Evolutionary conservation across 2,113 vertebrate genomes (phyloP), one percentile per base, ranked within the genome.

Genomic region (Protobothrops mucrosquamatus): DNA sequence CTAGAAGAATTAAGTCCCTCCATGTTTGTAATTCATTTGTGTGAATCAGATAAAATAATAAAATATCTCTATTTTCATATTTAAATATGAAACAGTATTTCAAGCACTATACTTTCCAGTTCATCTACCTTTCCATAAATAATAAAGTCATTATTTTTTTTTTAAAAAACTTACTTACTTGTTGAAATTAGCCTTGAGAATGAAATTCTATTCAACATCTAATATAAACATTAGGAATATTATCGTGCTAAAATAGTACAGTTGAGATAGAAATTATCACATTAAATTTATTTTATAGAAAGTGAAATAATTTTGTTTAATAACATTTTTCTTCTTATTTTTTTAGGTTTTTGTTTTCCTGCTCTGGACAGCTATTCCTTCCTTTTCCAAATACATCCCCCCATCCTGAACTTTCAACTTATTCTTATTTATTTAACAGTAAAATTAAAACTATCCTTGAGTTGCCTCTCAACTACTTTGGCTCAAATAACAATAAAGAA

Each of bases 311-410:
- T 94, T 94, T 90, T 89, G 56, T 90, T 94, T 56, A 95, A 89
- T 93, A 94, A 92, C n/a, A 92, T 93, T 91, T 93, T 93, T 92
- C 23, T 94, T 94, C 8, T 95, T 92, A 94, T 91, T 94, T 96
- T 96, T 95, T 96, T 96, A 94, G 88, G 91, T 94, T 95, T 93
- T 94, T 96, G 88, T 96, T 97, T 95, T 95, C 91, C 93, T 96
- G 69, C 91, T 95, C 93, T 93, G 94, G 95, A 94, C 95, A 92
- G 94, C 91, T 95, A 22, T 91, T 95, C 87, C 91, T 91, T 88
- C 94, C 24, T 89, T 93, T 92, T 69, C n/a, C 43, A 64, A 61
- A 29, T 74, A 24, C 39, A 48, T 39, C 52, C 87, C 87, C 51
- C 54, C 29, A 23, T 55, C 91, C 61, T 14, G 51, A 89, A 89